phyloP scores from a whole-genome alignment of 2,888 invertebrate species.

The Physocephala rufipes region DNA sequence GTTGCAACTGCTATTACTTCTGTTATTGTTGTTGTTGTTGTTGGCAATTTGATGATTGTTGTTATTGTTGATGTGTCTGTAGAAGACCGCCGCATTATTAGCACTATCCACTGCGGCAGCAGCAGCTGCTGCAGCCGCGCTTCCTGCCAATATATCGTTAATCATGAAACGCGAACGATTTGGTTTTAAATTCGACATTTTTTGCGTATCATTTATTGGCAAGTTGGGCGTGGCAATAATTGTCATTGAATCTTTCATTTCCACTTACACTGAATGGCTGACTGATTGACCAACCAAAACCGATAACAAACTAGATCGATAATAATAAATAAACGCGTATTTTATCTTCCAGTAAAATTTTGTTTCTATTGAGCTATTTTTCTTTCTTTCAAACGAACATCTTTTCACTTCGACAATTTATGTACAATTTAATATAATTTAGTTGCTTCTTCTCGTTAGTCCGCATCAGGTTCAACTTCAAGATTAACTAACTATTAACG shows the following conservation, averaged over 20 bases:
- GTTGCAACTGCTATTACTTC: constrained; percentile 37
- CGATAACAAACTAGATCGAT: background rate
- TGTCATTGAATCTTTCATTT: constrained; percentile 64
- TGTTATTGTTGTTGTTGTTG: constrained; percentile 39
- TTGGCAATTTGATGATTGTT: constrained; percentile 36
- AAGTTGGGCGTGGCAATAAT: constrained; percentile 56
- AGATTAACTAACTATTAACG: constrained; percentile 32
- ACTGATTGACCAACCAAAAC: background rate
- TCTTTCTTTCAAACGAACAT: constrained; percentile 4
- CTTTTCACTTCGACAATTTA: background rate
- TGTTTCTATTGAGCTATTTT: constrained; percentile 19
- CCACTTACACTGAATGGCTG: constrained; percentile 38
- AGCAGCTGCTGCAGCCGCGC: constrained; percentile 56
- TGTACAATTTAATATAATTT: background rate
- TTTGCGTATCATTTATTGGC: constrained; percentile 48
- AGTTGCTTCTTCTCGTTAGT: background rate
- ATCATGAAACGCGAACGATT: constrained; percentile 63
- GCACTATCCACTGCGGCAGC: constrained; percentile 54
- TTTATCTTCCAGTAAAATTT: constrained; percentile 20
- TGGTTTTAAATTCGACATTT: constrained; percentile 58
- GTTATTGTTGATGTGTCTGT: constrained; percentile 54
- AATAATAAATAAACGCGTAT: background rate
- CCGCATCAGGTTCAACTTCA: background rate
- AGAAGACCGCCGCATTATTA: constrained; percentile 53
- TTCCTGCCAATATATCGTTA: constrained; percentile 61